A percentile compares a stretch with the other conserved stretches of the same genome.
Conservation (phyloP, 1,140 invertebrate genomes). For the Megalopta genalis region DNA sequence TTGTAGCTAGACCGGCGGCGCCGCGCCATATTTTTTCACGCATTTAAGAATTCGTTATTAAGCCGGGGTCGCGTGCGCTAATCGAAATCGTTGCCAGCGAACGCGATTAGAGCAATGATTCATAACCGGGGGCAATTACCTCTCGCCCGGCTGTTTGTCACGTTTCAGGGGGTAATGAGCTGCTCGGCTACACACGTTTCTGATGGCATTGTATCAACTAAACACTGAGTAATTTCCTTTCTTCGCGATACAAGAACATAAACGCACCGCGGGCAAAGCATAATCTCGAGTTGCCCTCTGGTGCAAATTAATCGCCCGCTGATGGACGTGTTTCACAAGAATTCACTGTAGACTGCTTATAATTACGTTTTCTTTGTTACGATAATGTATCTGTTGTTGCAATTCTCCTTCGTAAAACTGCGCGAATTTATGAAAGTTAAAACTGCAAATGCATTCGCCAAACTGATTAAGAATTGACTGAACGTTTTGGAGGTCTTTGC, state of each 20-base stretch:
- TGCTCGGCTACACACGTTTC: slow-evolving; percentile 8
- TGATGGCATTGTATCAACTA: background rate
- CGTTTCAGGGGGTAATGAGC: slow-evolving; percentile 27
- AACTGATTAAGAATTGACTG: too few species aligned
- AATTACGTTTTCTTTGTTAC: too few species aligned
- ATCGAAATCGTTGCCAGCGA: slow-evolving; percentile 16
- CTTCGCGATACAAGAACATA: background rate
- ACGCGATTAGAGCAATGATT: slow-evolving; percentile 27
- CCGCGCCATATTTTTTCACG: background rate
- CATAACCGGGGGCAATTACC: slow-evolving; percentile 25
- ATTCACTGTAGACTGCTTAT: too few species aligned
- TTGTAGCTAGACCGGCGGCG: too few species aligned
- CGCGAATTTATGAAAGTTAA: too few species aligned
- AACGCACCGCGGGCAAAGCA: background rate
- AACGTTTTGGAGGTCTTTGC: too few species aligned
- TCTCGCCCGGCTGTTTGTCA: slow-evolving; percentile 20
- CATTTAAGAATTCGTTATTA: slow-evolving; percentile 22
- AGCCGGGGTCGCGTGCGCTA: background rate
- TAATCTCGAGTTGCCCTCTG: too few species aligned
- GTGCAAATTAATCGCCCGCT: too few species aligned
- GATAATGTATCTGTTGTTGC: too few species aligned
- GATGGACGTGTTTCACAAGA: too few species aligned
- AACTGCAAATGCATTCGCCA: too few species aligned
- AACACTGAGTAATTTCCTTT: background rate
- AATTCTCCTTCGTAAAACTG: too few species aligned